Base-by-base conservation (phyloP, 1,140 invertebrate genomes). In the Papilio aristodemus region DNA sequence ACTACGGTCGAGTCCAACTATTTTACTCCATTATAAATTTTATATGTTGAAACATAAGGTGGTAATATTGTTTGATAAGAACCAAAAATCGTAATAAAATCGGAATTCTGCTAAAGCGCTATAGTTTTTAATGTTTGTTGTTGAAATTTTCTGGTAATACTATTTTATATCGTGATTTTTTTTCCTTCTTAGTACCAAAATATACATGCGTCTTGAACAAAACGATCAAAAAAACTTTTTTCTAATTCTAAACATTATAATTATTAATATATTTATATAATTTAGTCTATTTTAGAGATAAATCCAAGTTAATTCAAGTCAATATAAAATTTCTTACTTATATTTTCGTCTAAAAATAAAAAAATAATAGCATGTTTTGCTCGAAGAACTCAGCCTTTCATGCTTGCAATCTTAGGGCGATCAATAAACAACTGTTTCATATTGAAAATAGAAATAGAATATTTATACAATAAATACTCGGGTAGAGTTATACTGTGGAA, bases 1-100 rank as follows among this genome's bases (percentile, higher is more conserved):
- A 50, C 25, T 46, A 50, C 63, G 41, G 63, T 22, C 63, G 41
- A 27, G 41, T 46, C 27, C 41, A 32, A 25, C 39, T 66, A 50
- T 50, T 66, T 66, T 66, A 50, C 41, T 25, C 63, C 17, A 66
- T 66, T 66, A 66, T 66, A 66, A 66, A 50, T 32, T 50, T 66
- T 66, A 66, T 66, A 25, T 22, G 13, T n/a, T 66, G 39, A 4
- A 50, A 13, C 63, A 46, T 66, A 66, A 50, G 41, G 41, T 25
- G 4, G 39, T 50, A 17, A 14, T 50, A 50, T 50, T 66, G 14
- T 66, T 66, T 66, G 39, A 36, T 66, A 25, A 22, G 25, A 5
- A n/a, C 13, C 63, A 66, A 36, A 46, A 4, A 17, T 10, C 37
- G 38, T 63, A 39, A 62, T 37, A 41, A n/a, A 25, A 41, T 25